A percentile compares a stretch with the other conserved stretches of the same genome.
Conservation (phyloP, 2,113 vertebrate genomes). For the Lophius piscatorius region DNA sequence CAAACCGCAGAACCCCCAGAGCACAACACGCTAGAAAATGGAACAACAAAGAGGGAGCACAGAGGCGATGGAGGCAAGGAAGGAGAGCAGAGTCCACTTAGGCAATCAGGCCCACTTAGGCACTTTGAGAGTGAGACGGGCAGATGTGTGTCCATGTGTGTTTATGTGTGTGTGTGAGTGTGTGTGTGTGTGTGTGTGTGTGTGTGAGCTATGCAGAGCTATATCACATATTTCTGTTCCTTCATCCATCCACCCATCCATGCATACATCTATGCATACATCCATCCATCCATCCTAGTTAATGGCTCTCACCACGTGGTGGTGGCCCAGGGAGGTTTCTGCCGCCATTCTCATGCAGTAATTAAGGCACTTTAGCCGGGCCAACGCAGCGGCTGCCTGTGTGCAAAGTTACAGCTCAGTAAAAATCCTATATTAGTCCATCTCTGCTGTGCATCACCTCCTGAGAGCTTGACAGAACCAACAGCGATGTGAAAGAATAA, state of each 20-base stretch:
- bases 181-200: slow-evolving; percentile 4
- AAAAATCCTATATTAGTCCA: slow-evolving; percentile 48
- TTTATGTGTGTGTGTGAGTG: slow-evolving; percentile 13
- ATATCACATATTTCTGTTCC: slow-evolving; percentile 39
- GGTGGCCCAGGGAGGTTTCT: slow-evolving; percentile 53
- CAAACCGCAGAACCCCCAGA: slow-evolving; percentile 76
- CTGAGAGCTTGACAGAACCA: slow-evolving; percentile 33
- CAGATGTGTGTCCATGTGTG: slow-evolving; percentile 24
- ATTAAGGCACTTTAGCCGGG: slow-evolving; percentile 77
- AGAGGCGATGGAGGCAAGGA: slow-evolving; percentile 55
- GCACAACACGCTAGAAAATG: slow-evolving; percentile 67
- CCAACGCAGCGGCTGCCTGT: slow-evolving; percentile 51
- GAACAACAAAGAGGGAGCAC: slow-evolving; percentile 68
- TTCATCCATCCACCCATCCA: slow-evolving; percentile 35
- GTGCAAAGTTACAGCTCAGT: slow-evolving; percentile 61
- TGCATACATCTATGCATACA: too few relatives aligned
- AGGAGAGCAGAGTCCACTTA: slow-evolving; percentile 72
- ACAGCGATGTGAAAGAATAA: slow-evolving; percentile 16
- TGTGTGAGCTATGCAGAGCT: slow-evolving; percentile 44
- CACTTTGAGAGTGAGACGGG: slow-evolving; percentile 64
- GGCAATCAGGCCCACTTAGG: slow-evolving; percentile 80
- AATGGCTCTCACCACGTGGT: slow-evolving; percentile 70
- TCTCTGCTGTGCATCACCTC: slow-evolving; percentile 32
- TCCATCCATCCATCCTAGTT: slow-evolving; percentile 74
- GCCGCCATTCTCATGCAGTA: slow-evolving; percentile 69